Conservation (phyloP, 1,140 invertebrate species). For the Heliconius eleuchia region DNA sequence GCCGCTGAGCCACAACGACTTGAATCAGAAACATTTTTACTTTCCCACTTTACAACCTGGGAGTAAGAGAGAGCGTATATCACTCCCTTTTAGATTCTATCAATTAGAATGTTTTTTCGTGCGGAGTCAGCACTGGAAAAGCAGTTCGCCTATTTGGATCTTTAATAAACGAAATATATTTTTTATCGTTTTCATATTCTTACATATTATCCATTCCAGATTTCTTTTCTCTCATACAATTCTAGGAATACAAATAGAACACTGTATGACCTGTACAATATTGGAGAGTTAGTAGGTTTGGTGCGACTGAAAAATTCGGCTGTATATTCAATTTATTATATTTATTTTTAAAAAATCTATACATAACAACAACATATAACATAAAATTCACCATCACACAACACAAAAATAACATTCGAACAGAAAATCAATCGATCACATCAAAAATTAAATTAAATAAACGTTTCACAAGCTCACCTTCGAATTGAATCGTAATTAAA, state of each 20-base stretch:
- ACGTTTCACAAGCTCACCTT: constrained; percentile 64
- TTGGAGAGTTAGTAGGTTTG: too few species aligned
- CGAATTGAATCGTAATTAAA: constrained; percentile 75
- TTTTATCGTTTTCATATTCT: too few species aligned
- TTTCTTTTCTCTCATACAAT: too few species aligned
- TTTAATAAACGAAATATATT: too few species aligned
- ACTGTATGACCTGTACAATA: too few species aligned
- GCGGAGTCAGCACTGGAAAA: neutral
- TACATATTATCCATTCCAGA: too few species aligned
- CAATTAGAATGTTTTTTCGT: neutral
- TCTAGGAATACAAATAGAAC: too few species aligned
- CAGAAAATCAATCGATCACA: constrained; percentile 37
- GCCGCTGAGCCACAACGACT: too few species aligned
- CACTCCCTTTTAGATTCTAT: neutral
- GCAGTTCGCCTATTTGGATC: neutral
- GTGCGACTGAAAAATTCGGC: too few species aligned
- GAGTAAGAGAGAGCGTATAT: neutral
- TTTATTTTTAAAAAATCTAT: too few species aligned
- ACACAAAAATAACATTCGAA: neutral
- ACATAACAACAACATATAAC: neutral
- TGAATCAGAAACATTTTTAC: neutral
- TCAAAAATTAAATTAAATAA: constrained; percentile 45
- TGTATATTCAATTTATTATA: too few species aligned
- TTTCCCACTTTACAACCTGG: neutral
- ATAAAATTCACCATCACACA: neutral